Base-by-base conservation (phyloP, 2,797 vertebrate species). In the Petrocephalus schoutedeni region DNA sequence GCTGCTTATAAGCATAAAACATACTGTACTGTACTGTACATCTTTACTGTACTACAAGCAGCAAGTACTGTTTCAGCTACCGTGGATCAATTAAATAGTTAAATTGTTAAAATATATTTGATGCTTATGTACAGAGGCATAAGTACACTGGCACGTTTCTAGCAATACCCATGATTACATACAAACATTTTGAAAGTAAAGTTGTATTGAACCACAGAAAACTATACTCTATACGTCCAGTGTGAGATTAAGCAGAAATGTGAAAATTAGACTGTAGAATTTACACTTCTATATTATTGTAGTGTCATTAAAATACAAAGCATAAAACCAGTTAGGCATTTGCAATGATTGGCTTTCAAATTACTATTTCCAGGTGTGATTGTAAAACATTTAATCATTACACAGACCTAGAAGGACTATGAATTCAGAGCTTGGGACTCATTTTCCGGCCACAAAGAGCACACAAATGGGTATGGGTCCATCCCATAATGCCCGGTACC, bases 401-500 rank as follows among this genome's bases (percentile, higher is more conserved):
- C 80, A 54, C 80, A 54, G 45, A 28, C 19, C 49, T 51, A 12
- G 41, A 51, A 54, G 23, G 80, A 28, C 90, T 90, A 93, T 94
- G 93, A 91, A 92, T 93, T 90, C 91, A 32, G 89, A 90, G 87
- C 89, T 90, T 77, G 71, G 92, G 92, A 93, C 93, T 92, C 93
- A 94, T 92, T 77, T 61, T 56, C 84, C 21, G 91, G 92, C 87
- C 89, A 91, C 88, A 89, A 90, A 89, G 91, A 93, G n/a, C 23
- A 89, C 91, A 91, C 92, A 91, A 93, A 93, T 93, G 91, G 92
- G 89, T 89, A 45, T 3, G 53, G 4, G 77, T 74, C 49, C 59
- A 59, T 67, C 89, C 91, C 92, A 89, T 87, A 87, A 88, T 77
- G 89, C 88, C 92, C 93, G 92, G 94, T 94, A 93, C 92, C 92